Evolutionary conservation across 2,113 vertebrate species (phyloP), one percentile per base, ranked within the genome.

Genomic region (Carassius gibelio): DNA sequence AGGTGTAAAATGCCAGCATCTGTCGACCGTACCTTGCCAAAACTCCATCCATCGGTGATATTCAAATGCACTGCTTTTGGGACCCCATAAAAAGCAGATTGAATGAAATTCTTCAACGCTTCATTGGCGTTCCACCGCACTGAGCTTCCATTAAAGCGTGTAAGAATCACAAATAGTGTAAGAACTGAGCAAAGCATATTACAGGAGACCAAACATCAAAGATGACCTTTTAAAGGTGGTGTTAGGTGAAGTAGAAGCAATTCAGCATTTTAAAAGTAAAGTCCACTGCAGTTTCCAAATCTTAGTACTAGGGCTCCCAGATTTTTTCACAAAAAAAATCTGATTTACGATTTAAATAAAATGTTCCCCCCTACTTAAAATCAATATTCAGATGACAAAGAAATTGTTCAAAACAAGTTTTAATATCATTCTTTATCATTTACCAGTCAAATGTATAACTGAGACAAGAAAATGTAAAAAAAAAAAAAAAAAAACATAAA

Each of bases 1-100:
- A 57, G 68, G 77, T 84, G n/a, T 59, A 85, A 85, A 85, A 84
- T 82, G 82, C 50, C 84, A 84, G 61, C 69, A 34, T 84, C 82
- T 82, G 72, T 74, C 59, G 76, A 30, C 45, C 23, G 15, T 57
- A 26, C 62, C 64, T 48, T 62, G 42, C 83, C 86, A 81, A 82
- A 80, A 55, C 30, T 6, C 10, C 66, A 42, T 34, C 48, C 10
- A 36, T 61, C 48, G 61, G 50, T 62, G 59, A 76, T 23, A 68
- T 30, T 81, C 61, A 80, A 50, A 75, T 61, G 34, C 83, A 77
- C 68, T 69, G 30, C 45, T 36, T 30, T 68, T 77, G 83, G 42
- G 13, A 52, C 64, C 38, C 34, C 23, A 45, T 26, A 66, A 45
- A 66, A 50, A 17, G 14, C n/a, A 48, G n/a, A 50, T 21, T 48